Base-by-base conservation (phyloP, 2,113 vertebrate genomes). In the Gila orcuttii region DNA sequence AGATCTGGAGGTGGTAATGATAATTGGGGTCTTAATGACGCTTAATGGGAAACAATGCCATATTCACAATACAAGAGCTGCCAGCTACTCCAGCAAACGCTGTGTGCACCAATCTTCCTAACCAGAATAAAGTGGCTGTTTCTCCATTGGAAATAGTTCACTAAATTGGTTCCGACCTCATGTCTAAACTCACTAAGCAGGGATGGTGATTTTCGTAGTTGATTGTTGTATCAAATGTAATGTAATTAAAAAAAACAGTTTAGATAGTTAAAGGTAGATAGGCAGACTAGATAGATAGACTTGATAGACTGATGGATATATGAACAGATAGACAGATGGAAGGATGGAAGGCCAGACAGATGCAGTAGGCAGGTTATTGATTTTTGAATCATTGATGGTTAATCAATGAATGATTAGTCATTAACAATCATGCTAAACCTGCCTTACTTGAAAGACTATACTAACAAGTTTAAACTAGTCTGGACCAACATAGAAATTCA, bases 1-100 rank as follows among this genome's bases (percentile, higher is more conserved):
- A 79, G 66, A 87, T 86, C 82, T 84, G 85, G 86, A 80, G 85
- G 79, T 71, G 76, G 85, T 86, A 87, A 86, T 85, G 92, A 92
- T 94, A 93, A 94, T 95, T 95, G 92, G 88, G 88, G 91, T 91
- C 89, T 90, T 91, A 92, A 86, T 90, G 87, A 82, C 31, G 84
- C 88, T 90, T 91, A 92, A 94, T 93, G 90, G 90, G 86, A 84
- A 91, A 89, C 88, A 80, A 81, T 88, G 82, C 81, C 80, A 39
- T 86, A 88, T 68, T 90, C 87, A 81, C 88, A 90, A 86, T 84
- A 76, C 79, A 86, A 89, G 93, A 94, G 94, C 93, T 94, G 94
- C 81, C 86, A 90, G 91, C 89, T 69, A 87, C 87, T 86, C 85
- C 7, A 36, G 86, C 88, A 60, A 90, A 87, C 86, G 74, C 25